These are phyloP conservation scores for Philantomba maxwellii DNA, from an alignment of 2,113 vertebrate genomes.

Conservation along the genomic window DNA sequence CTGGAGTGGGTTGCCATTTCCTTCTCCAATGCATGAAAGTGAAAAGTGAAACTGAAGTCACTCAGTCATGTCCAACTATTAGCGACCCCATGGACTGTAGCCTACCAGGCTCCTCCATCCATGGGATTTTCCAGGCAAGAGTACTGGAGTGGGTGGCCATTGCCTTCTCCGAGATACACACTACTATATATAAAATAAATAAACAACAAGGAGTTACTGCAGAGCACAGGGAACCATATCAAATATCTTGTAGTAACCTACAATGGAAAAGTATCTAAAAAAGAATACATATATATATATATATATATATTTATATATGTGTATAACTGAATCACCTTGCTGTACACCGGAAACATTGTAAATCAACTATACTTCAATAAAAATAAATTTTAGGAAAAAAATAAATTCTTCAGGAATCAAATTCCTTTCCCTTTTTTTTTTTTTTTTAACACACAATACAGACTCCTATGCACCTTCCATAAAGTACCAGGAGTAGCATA, in stretches of 20 bases:
- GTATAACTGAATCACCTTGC: neutral
- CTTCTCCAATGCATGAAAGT: neutral
- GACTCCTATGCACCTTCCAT: neutral
- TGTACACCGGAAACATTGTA: neutral
- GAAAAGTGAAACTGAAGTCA: neutral
- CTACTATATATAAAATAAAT: neutral
- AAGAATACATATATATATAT: neutral
- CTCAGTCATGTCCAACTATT: neutral
- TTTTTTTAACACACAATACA: neutral
- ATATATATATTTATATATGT: neutral
- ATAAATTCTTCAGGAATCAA: neutral
- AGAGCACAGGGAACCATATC: neutral
- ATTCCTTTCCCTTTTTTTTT: neutral
- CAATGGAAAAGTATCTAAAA: neutral
- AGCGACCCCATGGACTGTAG: accelerated
- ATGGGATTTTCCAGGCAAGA: neutral
- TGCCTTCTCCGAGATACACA: neutral
- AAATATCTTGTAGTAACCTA: neutral
- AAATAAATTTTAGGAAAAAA: neutral
- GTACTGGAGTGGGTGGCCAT: neutral
- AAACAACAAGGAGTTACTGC: neutral
- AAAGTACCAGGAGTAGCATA: neutral
- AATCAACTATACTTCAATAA: neutral
- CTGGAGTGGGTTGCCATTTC: neutral
- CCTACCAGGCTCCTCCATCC: neutral